Evolutionary conservation across 2,888 invertebrate species (phyloP).

Genomic region (Pristionchus arcanus): DNA sequence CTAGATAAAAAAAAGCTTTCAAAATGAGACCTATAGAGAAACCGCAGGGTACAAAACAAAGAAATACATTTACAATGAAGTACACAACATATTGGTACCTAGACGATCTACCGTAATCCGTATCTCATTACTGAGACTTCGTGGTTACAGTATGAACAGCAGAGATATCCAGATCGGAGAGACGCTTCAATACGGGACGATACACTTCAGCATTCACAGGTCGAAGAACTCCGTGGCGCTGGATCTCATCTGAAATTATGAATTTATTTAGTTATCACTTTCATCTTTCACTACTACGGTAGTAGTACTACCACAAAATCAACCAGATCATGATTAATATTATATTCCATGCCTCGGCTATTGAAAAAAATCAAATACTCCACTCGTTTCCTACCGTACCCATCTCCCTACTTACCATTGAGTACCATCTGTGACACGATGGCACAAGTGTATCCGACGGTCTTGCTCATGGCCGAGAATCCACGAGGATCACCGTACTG

Average conservation of each 20-base stretch:
- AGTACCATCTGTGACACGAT: slow-evolving; percentile 98
- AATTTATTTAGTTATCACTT: too few relatives aligned
- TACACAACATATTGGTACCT: slow-evolving; percentile 15
- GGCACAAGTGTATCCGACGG: slow-evolving; percentile 93
- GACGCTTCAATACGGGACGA: slow-evolving; percentile 89
- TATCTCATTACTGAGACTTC: neutral
- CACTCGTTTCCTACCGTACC: neutral
- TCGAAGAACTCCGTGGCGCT: slow-evolving; percentile 92
- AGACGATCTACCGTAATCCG: slow-evolving; percentile 11
- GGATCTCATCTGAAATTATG: slow-evolving; percentile 89
- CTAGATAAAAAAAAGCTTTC: neutral
- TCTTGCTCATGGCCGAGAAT: slow-evolving; percentile 96
- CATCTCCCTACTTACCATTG: slow-evolving; percentile 85
- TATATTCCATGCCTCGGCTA: neutral
- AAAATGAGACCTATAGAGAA: slow-evolving; percentile 18
- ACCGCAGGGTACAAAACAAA: slow-evolving; percentile 31
- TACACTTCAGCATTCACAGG: slow-evolving; percentile 95
- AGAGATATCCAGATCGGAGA: slow-evolving; percentile 82
- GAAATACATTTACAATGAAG: slow-evolving; percentile 39
- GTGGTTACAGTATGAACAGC: slow-evolving; percentile 71
- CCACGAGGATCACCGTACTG: slow-evolving; percentile 86
- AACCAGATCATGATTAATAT: neutral
- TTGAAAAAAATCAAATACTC: neutral
- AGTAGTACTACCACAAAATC: neutral
- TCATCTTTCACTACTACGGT: neutral